Conservation (phyloP, 2,888 invertebrate species). For the Teleogryllus oceanicus region DNA sequence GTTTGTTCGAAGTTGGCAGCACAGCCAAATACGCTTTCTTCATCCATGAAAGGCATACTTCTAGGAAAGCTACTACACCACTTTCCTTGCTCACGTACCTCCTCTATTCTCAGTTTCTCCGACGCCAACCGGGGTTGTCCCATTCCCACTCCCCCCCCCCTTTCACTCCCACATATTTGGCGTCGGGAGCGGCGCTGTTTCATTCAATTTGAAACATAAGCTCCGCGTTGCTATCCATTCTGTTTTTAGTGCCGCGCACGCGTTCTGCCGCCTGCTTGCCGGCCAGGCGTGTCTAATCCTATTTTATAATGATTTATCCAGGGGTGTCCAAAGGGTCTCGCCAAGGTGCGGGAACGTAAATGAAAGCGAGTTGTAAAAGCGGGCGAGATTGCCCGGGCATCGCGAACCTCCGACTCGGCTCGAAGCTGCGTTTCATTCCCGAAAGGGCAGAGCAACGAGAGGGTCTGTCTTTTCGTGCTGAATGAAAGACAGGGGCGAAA, state of each 20-base stretch:
- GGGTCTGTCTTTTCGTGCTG: too few species aligned
- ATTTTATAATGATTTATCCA: slow-evolving; percentile 18
- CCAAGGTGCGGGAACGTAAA: too few species aligned
- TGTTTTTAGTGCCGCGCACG: slow-evolving; percentile 6
- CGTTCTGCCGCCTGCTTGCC: not conserved
- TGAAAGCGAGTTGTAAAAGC: too few species aligned
- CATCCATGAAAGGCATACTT: too few species aligned
- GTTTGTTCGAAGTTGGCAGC: too few species aligned
- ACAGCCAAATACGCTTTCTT: too few species aligned
- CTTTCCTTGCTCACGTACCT: not conserved
- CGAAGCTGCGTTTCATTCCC: too few species aligned
- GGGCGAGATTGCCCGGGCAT: too few species aligned
- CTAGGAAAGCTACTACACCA: too few species aligned
- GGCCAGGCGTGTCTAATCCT: not conserved
- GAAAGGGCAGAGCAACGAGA: too few species aligned
- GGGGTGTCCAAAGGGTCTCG: not conserved
- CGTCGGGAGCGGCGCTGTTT: not conserved
- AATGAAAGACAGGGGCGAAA: too few species aligned
- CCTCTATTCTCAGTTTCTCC: not conserved
- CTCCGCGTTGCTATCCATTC: slow-evolving; percentile 18
- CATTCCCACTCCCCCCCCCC: not conserved
- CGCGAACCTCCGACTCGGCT: too few species aligned
- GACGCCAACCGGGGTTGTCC: not conserved
- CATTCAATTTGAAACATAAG: slow-evolving; percentile 18
- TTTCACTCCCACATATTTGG: slow-evolving; percentile 19